Base-by-base conservation (phyloP, 35 echinoderm and acorn worm species). In the Amphiura filiformis region DNA sequence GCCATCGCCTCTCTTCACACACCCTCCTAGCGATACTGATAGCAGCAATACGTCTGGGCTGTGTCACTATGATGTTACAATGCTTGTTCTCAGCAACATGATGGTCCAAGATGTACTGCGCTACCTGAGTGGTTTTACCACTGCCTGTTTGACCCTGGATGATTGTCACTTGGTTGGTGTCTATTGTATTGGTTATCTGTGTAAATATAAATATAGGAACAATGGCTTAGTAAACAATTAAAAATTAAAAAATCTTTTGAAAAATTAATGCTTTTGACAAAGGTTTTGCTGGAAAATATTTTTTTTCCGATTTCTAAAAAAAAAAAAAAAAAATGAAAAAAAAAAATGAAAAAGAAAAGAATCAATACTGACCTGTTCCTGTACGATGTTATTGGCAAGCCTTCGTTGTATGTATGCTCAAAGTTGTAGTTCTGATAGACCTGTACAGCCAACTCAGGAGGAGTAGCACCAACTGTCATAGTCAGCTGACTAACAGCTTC, bases 61-160 rank as follows among this genome's bases (percentile, higher is more conserved):
- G 96, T 26, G 96, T 99, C 80, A 99, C 96, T 32, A 99, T 84
- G 84, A 99, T 99, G 76, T 99, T 98, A 32, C 96, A 98, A 65
- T 99, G 90, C 39, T 87, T 88, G 31, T 92, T 88, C 39, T 93
- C 83, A 17, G 31, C 75, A 5, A 92, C 96, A 75, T 99, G 94
- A 17, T 99, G 79, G 57, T 99, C 93, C 36, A 99, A 81, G 41
- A 99, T 94, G 78, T 86, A 99, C 90, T 99, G 96, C 0, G 96
- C 92, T 37, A 99, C 96, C 64, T 99, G 96, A 2, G 96, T 99
- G 0, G 96, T 99, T 79, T 99, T 99, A 12, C 96, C 96, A 35
- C 96, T 92, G 13, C 96, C 96, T 35, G 96, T 99, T 9, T 87
- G 64, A 13, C 96, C 96, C 52, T 99, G 93, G 17, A 99, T 91